Base-by-base conservation (phyloP, 2,888 invertebrate species). In the Agrochola lychnidis region DNA sequence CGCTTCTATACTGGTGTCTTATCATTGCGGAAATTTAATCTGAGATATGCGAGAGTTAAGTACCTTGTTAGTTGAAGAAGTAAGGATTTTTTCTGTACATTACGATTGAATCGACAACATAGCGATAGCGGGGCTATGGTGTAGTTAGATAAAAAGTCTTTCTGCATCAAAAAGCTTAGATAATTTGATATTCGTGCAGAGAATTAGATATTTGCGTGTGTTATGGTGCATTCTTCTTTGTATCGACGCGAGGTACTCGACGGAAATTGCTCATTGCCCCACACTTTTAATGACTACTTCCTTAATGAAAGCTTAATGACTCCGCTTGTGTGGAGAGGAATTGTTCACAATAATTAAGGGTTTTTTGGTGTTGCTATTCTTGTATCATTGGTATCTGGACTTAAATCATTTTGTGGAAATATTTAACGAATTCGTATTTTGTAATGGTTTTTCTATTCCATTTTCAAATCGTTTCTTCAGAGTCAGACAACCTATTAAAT, bases 281-380 rank as follows among this genome's bases (percentile, higher is more conserved):
- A 91, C 93, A 92, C 92, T 93, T 95, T 94, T 96, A 96, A 96
- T 94, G 92, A 93, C 89, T 88, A 90, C 92, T 93, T 95, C 94
- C 94, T 89, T 93, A 92, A 95, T 95, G 94, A 93, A 93, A 94
- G 94, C 93, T 93, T 95, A 95, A 96, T 95, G 95, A 94, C 92
- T 89, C 90, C 87, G 89, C 91, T 84, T 90, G 89, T 84, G 90
- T 84, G 81, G 87, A 86, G 81, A 84, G 78, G 73, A 81, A 85
- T 86, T 88, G 82, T 84, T 86, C 79, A 83, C 83, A 74, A 79
- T 84, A 42, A 82, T 86, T 78, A 72, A 68, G 64, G 40, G 56
- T 66, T 84, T 77, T 83, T 78, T 53, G 45, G 51, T 74, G 70
- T 53, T 68, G 62, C 78, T 83, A 78, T 85, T 83, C 71, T 78